Base-by-base conservation (phyloP, 1,140 invertebrate genomes). In the Atta cephalotes region DNA sequence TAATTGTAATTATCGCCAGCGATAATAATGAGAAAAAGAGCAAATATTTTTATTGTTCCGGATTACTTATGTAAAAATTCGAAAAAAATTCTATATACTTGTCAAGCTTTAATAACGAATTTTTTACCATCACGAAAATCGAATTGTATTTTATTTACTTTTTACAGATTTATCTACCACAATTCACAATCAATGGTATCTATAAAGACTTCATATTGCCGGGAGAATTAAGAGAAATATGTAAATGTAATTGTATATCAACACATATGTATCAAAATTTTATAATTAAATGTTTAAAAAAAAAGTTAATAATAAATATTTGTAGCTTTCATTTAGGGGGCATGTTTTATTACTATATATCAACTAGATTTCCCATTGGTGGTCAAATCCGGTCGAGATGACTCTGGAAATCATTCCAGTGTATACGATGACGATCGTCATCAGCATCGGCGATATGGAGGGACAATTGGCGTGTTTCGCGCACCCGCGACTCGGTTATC, bases 401-500 rank as follows among this genome's bases (percentile, higher is more conserved):
- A 45, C 31, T 72, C 4, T 68, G 18, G 31, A 53, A 71, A 39
- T 71, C 39, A 62, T 72, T 45, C 56, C 70, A 14, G 18, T 53
- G n/a, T 45, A n/a, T 35, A n/a, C 35, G 39, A 72, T 82, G 56
- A 74, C 25, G 80, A 74, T 82, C 78, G 12, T 68, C 79, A 58
- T 81, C 35, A 71, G 28, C 65, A 35, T 53, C 31, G 25, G 39
- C 14, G 56, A 45, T 72, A 72, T 39, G 21, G 18, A 74, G 25
- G 31, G 77, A 62, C 39, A 9, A 21, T 9, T 35, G 31, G 2
- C 14, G 60, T 25, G 77, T 51, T 68, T 62, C 25, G 80, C 49
- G 79, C 71, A 51, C 16, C 70, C 35, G 49, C 62, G 56, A 45
- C 49, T 58, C 66, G 76, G 85, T 89, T 89, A 89, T 89, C 88